Conservation (phyloP, 2,888 invertebrate species). For the Drosophila trichaetosa region DNA sequence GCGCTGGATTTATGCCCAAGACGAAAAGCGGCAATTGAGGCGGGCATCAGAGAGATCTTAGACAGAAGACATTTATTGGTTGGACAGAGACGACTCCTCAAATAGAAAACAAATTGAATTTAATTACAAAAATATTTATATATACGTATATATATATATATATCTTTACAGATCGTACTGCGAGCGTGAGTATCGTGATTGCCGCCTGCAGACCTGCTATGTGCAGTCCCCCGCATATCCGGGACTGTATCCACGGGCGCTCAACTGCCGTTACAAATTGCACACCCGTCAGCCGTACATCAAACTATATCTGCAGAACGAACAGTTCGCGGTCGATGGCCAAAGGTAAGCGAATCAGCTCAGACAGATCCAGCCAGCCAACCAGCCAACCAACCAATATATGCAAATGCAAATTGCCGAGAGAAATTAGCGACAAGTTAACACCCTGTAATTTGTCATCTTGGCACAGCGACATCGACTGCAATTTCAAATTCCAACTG, state of each 20-base stretch:
- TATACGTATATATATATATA: background rate
- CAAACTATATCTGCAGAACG: slow-evolving; percentile 95
- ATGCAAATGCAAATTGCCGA: slow-evolving; percentile 62
- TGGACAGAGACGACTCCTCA: slow-evolving; percentile 20
- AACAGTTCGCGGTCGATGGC: slow-evolving; percentile 97
- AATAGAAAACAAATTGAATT: slow-evolving; percentile 66
- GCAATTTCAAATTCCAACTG: slow-evolving; percentile 44
- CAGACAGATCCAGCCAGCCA: background rate
- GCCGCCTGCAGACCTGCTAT: slow-evolving; percentile 95
- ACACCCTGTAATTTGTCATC: slow-evolving; percentile 84
- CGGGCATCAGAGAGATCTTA: background rate
- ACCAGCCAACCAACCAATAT: slow-evolving; percentile 2
- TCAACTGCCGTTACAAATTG: slow-evolving; percentile 95
- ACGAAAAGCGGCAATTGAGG: slow-evolving; percentile 1
- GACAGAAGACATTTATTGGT: slow-evolving; percentile 46
- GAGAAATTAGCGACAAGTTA: slow-evolving; percentile 78
- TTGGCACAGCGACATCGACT: slow-evolving; percentile 75
- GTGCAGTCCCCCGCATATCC: slow-evolving; percentile 97
- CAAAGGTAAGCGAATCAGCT: slow-evolving; percentile 86
- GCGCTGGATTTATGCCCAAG: slow-evolving; percentile 55
- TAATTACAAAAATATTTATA: slow-evolving; percentile 40
- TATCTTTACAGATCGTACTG: slow-evolving; percentile 90
- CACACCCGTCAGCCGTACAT: slow-evolving; percentile 95
- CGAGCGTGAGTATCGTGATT: slow-evolving; percentile 94
- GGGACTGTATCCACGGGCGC: slow-evolving; percentile 95